Evolutionary conservation across 2,888 invertebrate genomes (phyloP).

Genomic region (Aleiodes testaceus): DNA sequence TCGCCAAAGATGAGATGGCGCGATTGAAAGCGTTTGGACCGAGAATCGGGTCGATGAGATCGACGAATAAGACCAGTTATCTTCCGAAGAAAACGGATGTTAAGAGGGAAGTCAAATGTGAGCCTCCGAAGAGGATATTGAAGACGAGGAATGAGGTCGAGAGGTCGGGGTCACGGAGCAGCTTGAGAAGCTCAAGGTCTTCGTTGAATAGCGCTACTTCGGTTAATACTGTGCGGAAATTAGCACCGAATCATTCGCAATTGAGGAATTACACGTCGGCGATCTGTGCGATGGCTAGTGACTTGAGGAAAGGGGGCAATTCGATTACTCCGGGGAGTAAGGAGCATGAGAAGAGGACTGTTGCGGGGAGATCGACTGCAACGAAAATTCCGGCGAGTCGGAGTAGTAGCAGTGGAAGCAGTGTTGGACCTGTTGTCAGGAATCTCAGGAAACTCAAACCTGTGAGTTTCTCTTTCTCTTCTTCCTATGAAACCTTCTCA

Average conservation of each 20-base stretch:
- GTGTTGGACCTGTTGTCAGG: conserved; percentile 74
- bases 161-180: conserved; percentile 85
- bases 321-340: conserved; percentile 51
- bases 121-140: conserved; percentile 49
- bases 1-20: conserved; percentile 50
- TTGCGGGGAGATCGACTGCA: conserved; percentile 58
- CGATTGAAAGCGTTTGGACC: conserved; percentile 49
- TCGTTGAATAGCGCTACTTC: conserved; percentile 88
- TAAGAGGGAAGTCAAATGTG: conserved; percentile 54
- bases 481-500: no score
- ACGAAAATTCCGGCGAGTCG: conserved; percentile 76
- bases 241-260: conserved; percentile 75
- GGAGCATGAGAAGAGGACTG: conserved; percentile 53
- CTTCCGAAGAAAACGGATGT: conserved; percentile 65
- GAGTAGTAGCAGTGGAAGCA: conserved; percentile 77
- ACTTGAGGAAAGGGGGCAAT: conserved; percentile 64
- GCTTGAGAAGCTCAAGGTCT: conserved; percentile 86
- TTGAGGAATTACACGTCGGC: conserved; percentile 75
- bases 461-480: conserved; percentile 40
- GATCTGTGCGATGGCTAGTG: conserved; percentile 72
- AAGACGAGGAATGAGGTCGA: conserved; percentile 77
- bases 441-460: conserved; percentile 58
- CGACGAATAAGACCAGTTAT: conserved; percentile 60
- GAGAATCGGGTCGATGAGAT: conserved; percentile 49
- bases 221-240: conserved; percentile 84